Percentiles rank a stretch among this genome's conserved stretches.
These are phyloP conservation scores for Boloria euphrosyne DNA, from an alignment of 2,888 invertebrate genomes.

Conservation along the genomic window DNA sequence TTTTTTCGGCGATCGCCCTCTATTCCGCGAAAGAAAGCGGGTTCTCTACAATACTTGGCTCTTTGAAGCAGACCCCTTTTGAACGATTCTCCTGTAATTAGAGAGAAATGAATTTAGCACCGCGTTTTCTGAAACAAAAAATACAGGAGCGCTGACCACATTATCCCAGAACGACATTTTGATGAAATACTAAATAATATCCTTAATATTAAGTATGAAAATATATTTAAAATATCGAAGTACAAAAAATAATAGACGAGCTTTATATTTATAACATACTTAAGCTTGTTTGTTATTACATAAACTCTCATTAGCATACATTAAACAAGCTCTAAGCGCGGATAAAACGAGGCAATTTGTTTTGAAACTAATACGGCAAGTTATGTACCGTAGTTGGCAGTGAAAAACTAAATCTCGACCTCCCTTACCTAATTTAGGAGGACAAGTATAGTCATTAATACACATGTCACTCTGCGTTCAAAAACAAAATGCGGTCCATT, in stretches of 20 bases:
- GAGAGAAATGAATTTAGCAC: slow-evolving; percentile 68
- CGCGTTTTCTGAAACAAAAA: slow-evolving; percentile 39
- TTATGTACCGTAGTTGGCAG: slow-evolving; percentile 54
- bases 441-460: slow-evolving; percentile 81
- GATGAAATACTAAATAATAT: not conserved
- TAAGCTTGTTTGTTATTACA: slow-evolving; percentile 37
- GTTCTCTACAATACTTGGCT: slow-evolving; percentile 64
- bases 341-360: slow-evolving; percentile 45
- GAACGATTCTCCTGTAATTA: slow-evolving; percentile 68
- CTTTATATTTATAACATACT: slow-evolving; percentile 30
- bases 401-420: slow-evolving; percentile 79
- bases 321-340: slow-evolving; percentile 44
- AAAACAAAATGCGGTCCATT: slow-evolving; percentile 81
- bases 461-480: slow-evolving; percentile 79
- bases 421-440: slow-evolving; percentile 80
- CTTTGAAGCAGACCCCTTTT: slow-evolving; percentile 67
- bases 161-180: not conserved
- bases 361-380: slow-evolving; percentile 41
- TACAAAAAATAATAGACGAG: slow-evolving; percentile 31
- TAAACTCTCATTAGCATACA: slow-evolving; percentile 45
- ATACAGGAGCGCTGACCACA: slow-evolving; percentile 19
- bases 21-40: slow-evolving; percentile 52
- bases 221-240: slow-evolving; percentile 15
- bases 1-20: slow-evolving; percentile 65
- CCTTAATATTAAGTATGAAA: slow-evolving; percentile 5